A percentile compares a stretch with the other conserved stretches of the same genome.
These are phyloP conservation scores for Tragelaphus buxtoni DNA, from an alignment of 2,113 vertebrate genomes.

Conservation along the genomic window DNA sequence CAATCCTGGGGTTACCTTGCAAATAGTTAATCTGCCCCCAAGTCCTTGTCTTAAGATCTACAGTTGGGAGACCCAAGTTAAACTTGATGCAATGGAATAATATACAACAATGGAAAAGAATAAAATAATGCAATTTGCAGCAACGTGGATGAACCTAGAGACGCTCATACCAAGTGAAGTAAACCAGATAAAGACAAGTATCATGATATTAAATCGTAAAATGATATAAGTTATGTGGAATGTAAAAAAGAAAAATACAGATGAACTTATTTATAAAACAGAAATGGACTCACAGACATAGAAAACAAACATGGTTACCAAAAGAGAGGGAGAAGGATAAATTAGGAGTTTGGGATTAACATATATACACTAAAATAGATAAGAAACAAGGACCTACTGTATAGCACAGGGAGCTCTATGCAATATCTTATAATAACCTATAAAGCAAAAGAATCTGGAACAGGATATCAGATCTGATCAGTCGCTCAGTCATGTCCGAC, in stretches of 20 bases:
- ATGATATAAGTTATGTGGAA: neutral
- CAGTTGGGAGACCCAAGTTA: neutral
- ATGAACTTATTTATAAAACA: neutral
- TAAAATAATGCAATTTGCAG: neutral
- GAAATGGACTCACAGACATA: neutral
- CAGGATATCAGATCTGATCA: no score
- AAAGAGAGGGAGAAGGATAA: neutral
- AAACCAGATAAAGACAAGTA: neutral
- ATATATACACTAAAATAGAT: neutral
- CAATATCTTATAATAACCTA: neutral
- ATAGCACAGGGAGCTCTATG: neutral
- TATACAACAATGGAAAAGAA: neutral
- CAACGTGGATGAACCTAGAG: neutral
- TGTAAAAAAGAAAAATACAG: neutral
- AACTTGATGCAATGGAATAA: neutral
- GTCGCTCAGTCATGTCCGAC: no score
- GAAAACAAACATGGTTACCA: neutral
- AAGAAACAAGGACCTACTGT: neutral
- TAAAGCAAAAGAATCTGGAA: neutral
- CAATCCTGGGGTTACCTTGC: neutral
- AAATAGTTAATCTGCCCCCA: neutral
- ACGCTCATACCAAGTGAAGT: neutral
- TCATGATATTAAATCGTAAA: neutral
- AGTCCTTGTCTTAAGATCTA: neutral
- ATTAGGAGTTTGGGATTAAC: neutral